phyloP scores from a whole-genome alignment of 2,797 vertebrate genomes.

The Clarias laeviceps region DNA sequence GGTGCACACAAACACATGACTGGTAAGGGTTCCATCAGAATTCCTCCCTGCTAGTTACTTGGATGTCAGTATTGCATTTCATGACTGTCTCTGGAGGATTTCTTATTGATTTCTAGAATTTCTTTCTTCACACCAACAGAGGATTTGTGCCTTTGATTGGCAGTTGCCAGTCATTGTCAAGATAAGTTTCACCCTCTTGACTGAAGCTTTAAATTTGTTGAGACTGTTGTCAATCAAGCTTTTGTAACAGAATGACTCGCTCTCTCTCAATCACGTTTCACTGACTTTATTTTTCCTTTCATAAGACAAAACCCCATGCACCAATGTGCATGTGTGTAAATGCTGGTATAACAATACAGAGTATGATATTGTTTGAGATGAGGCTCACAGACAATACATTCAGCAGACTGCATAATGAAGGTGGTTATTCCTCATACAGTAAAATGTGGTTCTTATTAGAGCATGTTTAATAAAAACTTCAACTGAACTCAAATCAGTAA shows the following conservation, averaged over 20 bases:
- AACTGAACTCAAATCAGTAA: neutral
- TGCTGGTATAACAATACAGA: neutral
- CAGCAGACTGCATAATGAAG: conserved; percentile 5
- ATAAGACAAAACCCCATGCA: neutral
- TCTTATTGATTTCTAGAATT: conserved; percentile 68
- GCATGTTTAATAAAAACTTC: conserved; percentile 1
- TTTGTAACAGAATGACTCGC: neutral
- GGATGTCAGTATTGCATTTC: conserved; percentile 63
- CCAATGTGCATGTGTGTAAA: neutral
- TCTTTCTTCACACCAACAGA: conserved; percentile 25
- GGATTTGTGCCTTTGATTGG: conserved; percentile 39
- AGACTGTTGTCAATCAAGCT: conserved; percentile 19
- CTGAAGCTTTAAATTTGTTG: conserved; percentile 21
- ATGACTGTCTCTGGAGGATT: conserved; percentile 59
- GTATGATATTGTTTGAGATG: neutral
- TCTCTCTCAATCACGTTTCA: conserved; percentile 37
- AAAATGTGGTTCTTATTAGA: neutral
- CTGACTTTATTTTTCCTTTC: neutral
- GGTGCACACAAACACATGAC: conserved; percentile 18
- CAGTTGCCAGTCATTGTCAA: conserved; percentile 64
- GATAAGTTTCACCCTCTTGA: conserved; percentile 54
- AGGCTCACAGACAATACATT: neutral
- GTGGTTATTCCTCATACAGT: neutral
- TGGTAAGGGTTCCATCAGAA: conserved; percentile 57
- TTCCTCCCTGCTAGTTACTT: conserved; percentile 56